Conservation (phyloP, 2,797 vertebrate genomes). For the Gobio occitaniae region DNA sequence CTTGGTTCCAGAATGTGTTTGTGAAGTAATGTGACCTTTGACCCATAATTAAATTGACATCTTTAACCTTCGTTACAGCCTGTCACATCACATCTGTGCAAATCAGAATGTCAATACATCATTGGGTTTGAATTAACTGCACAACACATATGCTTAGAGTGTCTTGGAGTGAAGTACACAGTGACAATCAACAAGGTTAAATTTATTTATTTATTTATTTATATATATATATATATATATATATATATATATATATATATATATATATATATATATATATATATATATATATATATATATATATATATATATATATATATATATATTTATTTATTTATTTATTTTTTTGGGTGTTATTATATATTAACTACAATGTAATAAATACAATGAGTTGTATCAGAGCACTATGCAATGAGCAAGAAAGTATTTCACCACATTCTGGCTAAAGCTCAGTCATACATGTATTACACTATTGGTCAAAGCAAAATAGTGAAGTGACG, state of each 20-base stretch:
- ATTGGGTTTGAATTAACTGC: slow-evolving; percentile 22
- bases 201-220: too few relatives aligned
- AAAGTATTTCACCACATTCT: background rate
- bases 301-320: too few relatives aligned
- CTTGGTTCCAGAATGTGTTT: slow-evolving; percentile 66
- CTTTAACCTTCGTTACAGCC: slow-evolving; percentile 81
- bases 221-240: too few relatives aligned
- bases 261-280: too few relatives aligned
- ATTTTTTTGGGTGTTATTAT: too few relatives aligned
- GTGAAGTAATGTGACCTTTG: slow-evolving; percentile 77
- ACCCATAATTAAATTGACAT: slow-evolving; percentile 83
- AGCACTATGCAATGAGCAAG: background rate
- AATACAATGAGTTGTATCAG: background rate
- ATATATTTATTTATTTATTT: too few relatives aligned
- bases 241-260: too few relatives aligned
- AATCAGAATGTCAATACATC: slow-evolving; percentile 64
- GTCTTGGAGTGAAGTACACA: background rate
- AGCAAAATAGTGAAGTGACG: background rate
- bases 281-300: too few relatives aligned
- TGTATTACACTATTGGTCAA: background rate
- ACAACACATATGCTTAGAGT: background rate
- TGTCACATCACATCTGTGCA: slow-evolving; percentile 76
- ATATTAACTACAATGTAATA: background rate
- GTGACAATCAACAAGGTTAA: background rate
- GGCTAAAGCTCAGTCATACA: too few relatives aligned